Evolutionary conservation across 2,113 vertebrate species (phyloP), one percentile per base, ranked within the genome.

Genomic region (Uria lomvia): DNA sequence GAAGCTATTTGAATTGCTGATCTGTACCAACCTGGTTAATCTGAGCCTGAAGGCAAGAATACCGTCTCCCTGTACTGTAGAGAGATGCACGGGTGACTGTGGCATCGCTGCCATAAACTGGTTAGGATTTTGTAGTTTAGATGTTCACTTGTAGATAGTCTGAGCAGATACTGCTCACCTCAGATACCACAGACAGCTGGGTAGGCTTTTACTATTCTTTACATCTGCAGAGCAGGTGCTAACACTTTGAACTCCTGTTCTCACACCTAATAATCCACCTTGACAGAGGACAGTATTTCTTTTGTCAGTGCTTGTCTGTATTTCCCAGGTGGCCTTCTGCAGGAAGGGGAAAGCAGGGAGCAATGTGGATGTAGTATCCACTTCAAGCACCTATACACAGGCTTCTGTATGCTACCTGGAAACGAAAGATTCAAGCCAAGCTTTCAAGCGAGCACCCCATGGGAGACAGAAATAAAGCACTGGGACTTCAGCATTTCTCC

Each of bases 301-400:
- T 88, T 73, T 42, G 22, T 75, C 72, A 55, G 0, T 2, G 6
- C 8, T 40, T 67, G 14, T 66, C 63, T 74, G 11, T 59, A 71
- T 56, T 80, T 92, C 34, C 73, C 34, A 67, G 40, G 15, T 59
- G 52, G n/a, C 29, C 5, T 47, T 60, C 52, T 72, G 16, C 2
- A 0, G 38, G 18, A 12, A 77, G 22, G 38, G 11, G 24, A 92
- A 92, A 59, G 19, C 40, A 56, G 55, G 24, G 52, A 85, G 2
- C 13, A 75, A 27, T 0, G 0, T 34, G 60, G 42, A 40, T 0
- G 1, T 7, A 50, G 10, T 22, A 59, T 47, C 77, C 40, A 43
- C 68, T 82, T 85, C 70, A 74, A 71, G 42, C 16, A 86, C 32
- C 38, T 63, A 7, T 19, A 30, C 19, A 29, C 1, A 55, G 47